phyloP scores from a whole-genome alignment of 2,797 vertebrate species.

The Novumbra hubbsi region DNA sequence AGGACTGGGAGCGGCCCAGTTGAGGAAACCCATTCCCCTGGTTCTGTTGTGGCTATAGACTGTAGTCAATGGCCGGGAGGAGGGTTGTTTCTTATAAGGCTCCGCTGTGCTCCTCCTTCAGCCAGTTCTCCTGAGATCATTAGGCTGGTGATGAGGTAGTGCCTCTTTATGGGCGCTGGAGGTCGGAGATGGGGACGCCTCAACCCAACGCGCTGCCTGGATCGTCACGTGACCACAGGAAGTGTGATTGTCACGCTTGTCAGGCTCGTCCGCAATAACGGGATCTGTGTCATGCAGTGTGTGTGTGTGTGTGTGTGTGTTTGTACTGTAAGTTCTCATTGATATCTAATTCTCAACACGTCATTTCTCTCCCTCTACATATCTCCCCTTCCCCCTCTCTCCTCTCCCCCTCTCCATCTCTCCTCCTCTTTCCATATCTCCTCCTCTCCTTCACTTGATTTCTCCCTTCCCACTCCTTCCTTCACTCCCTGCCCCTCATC shows the following conservation, averaged over 20 bases:
- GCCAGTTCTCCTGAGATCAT: too few relatives aligned
- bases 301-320: background rate
- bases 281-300: constrained; percentile 15
- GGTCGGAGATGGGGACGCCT: background rate
- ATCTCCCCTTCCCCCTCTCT: constrained; percentile 5
- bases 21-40: background rate
- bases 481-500: constrained; percentile 28
- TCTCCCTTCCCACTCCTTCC: constrained; percentile 9
- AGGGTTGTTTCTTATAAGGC: background rate
- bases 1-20: too few relatives aligned
- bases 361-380: constrained; percentile 29
- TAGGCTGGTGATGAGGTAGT: too few relatives aligned
- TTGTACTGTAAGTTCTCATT: constrained; percentile 27
- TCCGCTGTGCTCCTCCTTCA: background rate
- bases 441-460: constrained; percentile 8
- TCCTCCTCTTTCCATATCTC: constrained; percentile 10
- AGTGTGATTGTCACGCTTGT: constrained; percentile 1
- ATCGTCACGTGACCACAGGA: background rate
- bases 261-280: constrained; percentile 32
- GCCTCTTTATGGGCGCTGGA: too few relatives aligned
- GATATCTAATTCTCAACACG: constrained; percentile 45
- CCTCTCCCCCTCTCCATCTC: constrained; percentile 11
- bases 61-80: background rate
- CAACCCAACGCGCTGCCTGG: background rate
- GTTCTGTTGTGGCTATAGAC: background rate